phyloP scores from a whole-genome alignment of 2,113 vertebrate genomes.

The Pelvicachromis taeniatus region DNA sequence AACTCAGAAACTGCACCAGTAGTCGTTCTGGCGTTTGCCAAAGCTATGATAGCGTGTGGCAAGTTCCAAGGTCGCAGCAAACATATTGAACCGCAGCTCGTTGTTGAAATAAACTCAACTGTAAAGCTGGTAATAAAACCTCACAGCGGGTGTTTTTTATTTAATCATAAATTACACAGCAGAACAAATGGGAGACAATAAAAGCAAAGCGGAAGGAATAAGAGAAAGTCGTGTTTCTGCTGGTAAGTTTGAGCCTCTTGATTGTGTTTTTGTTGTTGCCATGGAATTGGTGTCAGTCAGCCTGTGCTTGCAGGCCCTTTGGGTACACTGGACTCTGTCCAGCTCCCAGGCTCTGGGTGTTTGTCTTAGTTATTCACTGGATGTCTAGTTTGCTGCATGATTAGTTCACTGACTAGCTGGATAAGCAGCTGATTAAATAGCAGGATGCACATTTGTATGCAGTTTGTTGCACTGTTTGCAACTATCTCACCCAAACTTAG shows the following conservation, averaged over 20 bases:
- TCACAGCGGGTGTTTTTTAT: not conserved
- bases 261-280: not conserved
- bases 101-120: not conserved
- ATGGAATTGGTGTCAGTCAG: not conserved
- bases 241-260: not conserved
- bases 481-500: not conserved
- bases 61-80: not conserved
- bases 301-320: not conserved
- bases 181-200: not conserved
- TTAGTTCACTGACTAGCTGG: not conserved
- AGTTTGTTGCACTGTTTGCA: not conserved
- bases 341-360: conserved; percentile 8
- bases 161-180: not conserved
- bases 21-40: not conserved
- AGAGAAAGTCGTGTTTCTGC: not conserved
- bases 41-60: not conserved
- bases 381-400: not conserved
- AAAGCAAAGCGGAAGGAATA: not conserved
- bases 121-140: not conserved
- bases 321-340: conserved; percentile 11
- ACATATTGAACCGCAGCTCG: not conserved
- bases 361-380: conserved; percentile 3
- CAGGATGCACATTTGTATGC: not conserved
- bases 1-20: not conserved
- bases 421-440: not conserved